Base-by-base conservation (phyloP, 2,888 invertebrate species). In the Acanthococcus lagerstroemiae region DNA sequence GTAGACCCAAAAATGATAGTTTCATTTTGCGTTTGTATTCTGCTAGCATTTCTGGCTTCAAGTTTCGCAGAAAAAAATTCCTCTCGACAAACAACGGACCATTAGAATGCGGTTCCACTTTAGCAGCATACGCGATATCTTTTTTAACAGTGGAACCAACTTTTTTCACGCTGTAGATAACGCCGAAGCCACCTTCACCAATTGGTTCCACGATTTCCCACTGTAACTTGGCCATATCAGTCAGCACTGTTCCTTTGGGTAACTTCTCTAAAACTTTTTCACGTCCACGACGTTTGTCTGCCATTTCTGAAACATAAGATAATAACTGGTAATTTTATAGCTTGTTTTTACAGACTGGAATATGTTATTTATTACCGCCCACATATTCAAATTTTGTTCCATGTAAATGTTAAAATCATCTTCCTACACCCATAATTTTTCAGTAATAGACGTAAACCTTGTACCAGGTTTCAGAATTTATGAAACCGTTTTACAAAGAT, bases 71-170 rank as follows among this genome's bases (percentile, higher is more conserved):
- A 74, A 90, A 96, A 76, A 94, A 94, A 78, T 92, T 87, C 79
- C 89, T 88, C 79, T 96, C 95, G 55, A 91, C 90, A 80, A 93
- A 97, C 1, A 97, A 78, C 0, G 96, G 95, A 0, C 95, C 95
- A 81, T 95, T 95, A 68, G 81, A 84, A 75, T 87, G 86, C 9
- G 95, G 95, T 78, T 95, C 95, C 89, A 65, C 65, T 65, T 65
- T 65, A 7, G 45, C 55, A 3, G 55, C 65, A 25, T 55, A 65
- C 17, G n/a, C 15, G 5, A 30, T 65, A 54, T 63, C 45, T 67
- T 68, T 22, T 22, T n/a, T 17, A n/a, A 22, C 48, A 26, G 25
- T 44, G 30, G 46, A 19, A 22, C 22, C 46, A 77, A 77, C 65
- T 27, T 81, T 82, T 76, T 84, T 84, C 48, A 90, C 92, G 0